A percentile compares a stretch with the other conserved stretches of the same genome.
These are phyloP conservation scores for Chrysochloris asiatica DNA, from an alignment of 2,113 vertebrate species.

Conservation along the genomic window DNA sequence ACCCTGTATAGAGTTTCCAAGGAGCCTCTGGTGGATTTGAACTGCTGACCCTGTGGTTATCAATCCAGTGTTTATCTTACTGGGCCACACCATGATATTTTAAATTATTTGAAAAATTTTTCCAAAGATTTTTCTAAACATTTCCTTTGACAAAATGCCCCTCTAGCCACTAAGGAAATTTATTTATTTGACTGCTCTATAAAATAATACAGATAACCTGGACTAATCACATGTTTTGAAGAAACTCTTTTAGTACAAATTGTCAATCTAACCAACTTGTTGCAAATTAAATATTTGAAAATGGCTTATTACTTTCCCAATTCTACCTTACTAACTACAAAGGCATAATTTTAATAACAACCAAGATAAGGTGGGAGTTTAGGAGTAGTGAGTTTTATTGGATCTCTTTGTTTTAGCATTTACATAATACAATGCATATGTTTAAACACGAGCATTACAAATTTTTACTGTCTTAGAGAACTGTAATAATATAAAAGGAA, in stretches of 20 bases:
- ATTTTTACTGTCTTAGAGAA: background rate
- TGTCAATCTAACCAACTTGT: background rate
- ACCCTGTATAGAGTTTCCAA: no score
- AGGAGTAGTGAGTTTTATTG: background rate
- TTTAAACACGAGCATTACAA: background rate
- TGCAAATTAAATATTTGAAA: constrained; percentile 2
- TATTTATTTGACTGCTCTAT: no score
- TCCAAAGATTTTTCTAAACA: background rate
- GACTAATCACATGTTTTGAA: constrained; percentile 1
- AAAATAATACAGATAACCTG: background rate
- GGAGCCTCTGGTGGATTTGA: no score
- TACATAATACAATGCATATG: background rate
- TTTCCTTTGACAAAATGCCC: background rate
- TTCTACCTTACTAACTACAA: background rate
- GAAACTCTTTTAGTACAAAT: background rate
- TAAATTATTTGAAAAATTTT: background rate
- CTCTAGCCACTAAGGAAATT: background rate
- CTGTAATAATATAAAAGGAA: background rate
- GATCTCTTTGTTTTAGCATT: background rate
- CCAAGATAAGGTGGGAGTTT: background rate
- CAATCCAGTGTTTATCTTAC: no score
- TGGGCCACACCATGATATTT: no score
- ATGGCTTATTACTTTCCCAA: background rate
- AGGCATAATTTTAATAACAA: background rate
- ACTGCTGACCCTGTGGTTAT: no score